Evolutionary conservation across 37 sponge, comb jelly and placozoan species (phyloP).

Genomic region (Petrosia ficiformis): DNA sequence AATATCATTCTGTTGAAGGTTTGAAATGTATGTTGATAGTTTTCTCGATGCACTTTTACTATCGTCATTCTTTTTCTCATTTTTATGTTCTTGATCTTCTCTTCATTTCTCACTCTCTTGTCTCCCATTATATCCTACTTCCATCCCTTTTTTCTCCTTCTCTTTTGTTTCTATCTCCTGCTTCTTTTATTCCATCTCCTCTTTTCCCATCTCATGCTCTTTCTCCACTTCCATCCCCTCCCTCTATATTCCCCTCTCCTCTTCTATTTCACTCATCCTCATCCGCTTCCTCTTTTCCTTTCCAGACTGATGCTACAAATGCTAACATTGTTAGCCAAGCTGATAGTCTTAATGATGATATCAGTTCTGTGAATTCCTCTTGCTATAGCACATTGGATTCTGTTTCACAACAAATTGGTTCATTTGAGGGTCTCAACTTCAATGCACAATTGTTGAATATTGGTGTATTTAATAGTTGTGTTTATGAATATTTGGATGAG

Average conservation of each 20-base stretch:
- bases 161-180: not conserved
- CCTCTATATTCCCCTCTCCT: not conserved
- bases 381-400: not conserved
- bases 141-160: not conserved
- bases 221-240: slow-evolving; percentile 10
- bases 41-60: no score
- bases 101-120: not conserved
- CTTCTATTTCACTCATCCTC: slow-evolving; percentile 11
- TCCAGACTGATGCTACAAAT: no score
- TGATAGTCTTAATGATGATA: not conserved
- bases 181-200: not conserved
- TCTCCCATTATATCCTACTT: not conserved
- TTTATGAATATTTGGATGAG: not conserved
- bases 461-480: not conserved
- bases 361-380: not conserved
- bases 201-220: not conserved
- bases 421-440: not conserved
- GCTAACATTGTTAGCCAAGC: no score
- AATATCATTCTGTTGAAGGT: no score
- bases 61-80: not conserved
- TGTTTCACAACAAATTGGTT: not conserved
- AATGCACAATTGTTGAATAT: not conserved
- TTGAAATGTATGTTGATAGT: no score
- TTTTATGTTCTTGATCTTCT: not conserved
- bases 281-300: slow-evolving; percentile 5